Conservation (phyloP, 2,113 vertebrate genomes). For the Sorex araneus region DNA sequence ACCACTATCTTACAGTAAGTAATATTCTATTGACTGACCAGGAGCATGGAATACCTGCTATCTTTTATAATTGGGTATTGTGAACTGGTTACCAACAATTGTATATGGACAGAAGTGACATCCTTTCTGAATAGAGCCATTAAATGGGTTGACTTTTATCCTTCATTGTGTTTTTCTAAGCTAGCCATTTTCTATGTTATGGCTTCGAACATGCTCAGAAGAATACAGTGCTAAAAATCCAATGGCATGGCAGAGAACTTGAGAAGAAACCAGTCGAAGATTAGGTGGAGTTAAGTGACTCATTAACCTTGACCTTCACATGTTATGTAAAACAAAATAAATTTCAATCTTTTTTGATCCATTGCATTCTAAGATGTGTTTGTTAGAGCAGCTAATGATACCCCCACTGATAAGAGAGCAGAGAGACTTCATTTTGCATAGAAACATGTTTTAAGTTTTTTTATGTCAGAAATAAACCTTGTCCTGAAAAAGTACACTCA, state of each 20-base stretch:
- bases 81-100: background rate
- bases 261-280: background rate
- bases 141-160: background rate
- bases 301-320: background rate
- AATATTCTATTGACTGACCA: background rate
- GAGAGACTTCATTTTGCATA: background rate
- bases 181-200: background rate
- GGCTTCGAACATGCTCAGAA: background rate
- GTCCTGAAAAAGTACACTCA: constrained; percentile 24
- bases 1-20: background rate
- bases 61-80: background rate
- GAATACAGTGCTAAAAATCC: background rate
- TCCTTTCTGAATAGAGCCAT: background rate
- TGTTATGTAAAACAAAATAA: constrained; percentile 16
- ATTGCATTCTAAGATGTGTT: background rate
- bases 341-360: background rate
- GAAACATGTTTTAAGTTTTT: background rate
- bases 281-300: too few relatives aligned
- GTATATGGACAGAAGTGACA: background rate
- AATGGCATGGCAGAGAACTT: background rate
- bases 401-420: background rate
- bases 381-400: background rate
- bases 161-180: background rate
- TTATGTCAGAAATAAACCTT: background rate
- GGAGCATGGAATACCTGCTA: background rate